Base-by-base conservation (phyloP, 2,888 invertebrate genomes). In the Pristionchus fissidentatus region DNA sequence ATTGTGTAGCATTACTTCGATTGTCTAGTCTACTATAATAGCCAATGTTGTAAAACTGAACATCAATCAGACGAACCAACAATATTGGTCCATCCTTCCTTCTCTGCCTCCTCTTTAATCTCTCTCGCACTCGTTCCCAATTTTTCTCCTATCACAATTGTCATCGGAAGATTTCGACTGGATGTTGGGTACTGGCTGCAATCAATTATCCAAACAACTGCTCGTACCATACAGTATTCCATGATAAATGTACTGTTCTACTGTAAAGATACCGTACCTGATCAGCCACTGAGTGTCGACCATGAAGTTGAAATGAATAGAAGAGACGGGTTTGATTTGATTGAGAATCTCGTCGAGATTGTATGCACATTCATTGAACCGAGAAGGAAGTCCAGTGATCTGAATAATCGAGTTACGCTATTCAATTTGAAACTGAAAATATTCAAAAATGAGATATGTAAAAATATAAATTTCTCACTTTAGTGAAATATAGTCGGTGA, bases 291-390 rank as follows among this genome's bases (percentile, higher is more conserved):
- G 75, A 3, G 87, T 84, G 83, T 90, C 90, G 22, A 90, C 83
- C 86, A 87, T 86, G 73, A 88, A 91, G 52, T 89, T 88, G 75
- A 90, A 88, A 78, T 91, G 91, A 26, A 91, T 84, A 15, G 90
- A 90, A 8, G 81, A 78, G 26, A 84, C 84, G 1, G 91, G 91
- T 22, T 85, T 70, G 41, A 90, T 88, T 19, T 62, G 57, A 1
- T 84, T 80, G 13, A 90, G 79, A 10, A 91, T 52, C 55, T 91
- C 86, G 26, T 55, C 35, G 1, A 90, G 83, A n/a, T 85, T 84
- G 46, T 81, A 83, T 19, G 87, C 84, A 26, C 49, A 22, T 29
- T 73, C 60, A 81, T 88, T 88, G 84, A 85, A 85, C 26, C 66
- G 43, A 52, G 60, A 55, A 4, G 85, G 86, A 10, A 86, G 77